Percentiles rank a stretch among this genome's conserved stretches.
Conservation (phyloP, 2,888 invertebrate species). For the Acrocyrtus sp. region DNA sequence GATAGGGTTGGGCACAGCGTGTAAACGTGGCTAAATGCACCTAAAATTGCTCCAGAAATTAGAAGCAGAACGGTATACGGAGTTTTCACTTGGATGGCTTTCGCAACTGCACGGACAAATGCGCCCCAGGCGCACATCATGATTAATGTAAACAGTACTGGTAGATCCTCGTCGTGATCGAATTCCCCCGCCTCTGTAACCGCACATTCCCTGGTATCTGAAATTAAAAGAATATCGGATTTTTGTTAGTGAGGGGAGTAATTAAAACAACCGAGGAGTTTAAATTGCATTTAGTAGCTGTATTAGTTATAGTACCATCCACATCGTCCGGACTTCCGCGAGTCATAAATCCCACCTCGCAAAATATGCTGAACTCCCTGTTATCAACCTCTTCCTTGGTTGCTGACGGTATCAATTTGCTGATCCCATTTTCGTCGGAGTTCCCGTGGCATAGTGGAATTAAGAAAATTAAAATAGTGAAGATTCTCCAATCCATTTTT, state of each 20-base stretch:
- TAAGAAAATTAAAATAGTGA: too few species aligned
- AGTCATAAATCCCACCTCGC: slow-evolving; percentile 21
- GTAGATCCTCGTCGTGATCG: slow-evolving; percentile 34
- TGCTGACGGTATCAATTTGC: too few species aligned
- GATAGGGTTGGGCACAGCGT: slow-evolving; percentile 17
- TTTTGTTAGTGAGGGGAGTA: neutral
- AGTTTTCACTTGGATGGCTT: slow-evolving; percentile 23
- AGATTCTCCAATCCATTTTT: too few species aligned
- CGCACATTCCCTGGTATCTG: slow-evolving; percentile 25
- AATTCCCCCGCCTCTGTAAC: slow-evolving; percentile 36
- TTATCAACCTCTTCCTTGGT: slow-evolving; percentile 18
- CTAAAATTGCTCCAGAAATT: slow-evolving; percentile 53
- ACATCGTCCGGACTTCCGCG: slow-evolving; percentile 8
- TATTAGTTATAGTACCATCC: too few species aligned
- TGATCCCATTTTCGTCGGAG: too few species aligned
- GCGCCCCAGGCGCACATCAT: slow-evolving; percentile 55
- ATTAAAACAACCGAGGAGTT: neutral
- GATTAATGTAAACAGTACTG: slow-evolving; percentile 51
- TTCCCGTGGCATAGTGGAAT: too few species aligned
- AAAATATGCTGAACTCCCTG: slow-evolving; percentile 16
- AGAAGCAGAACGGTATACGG: slow-evolving; percentile 61
- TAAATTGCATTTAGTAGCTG: neutral
- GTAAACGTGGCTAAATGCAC: slow-evolving; percentile 33
- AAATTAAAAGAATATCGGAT: neutral
- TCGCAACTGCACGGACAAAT: slow-evolving; percentile 45